Conservation (phyloP, 2,797 vertebrate genomes). For the Orestias chungarensis region DNA sequence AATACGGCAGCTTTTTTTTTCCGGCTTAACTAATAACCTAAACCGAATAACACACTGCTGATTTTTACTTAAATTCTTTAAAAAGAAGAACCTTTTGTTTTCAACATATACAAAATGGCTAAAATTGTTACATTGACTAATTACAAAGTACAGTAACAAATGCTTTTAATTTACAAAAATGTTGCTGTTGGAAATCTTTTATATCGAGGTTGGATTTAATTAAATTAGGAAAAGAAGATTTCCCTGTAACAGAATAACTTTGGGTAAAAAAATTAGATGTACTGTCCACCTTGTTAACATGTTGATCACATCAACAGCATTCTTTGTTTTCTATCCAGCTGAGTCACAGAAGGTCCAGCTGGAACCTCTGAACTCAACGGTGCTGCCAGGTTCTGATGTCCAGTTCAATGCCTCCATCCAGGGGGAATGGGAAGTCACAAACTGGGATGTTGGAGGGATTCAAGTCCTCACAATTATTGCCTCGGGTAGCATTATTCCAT, state of each 20-base stretch:
- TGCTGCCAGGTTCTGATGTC: conserved; percentile 57
- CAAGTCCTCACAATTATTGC: conserved; percentile 28
- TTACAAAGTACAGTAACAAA: neutral
- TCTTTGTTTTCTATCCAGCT: conserved; percentile 27
- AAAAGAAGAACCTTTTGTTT: too few species aligned
- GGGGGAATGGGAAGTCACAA: conserved; percentile 44
- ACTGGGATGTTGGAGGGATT: conserved; percentile 13
- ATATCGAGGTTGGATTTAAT: neutral
- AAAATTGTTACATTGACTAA: neutral
- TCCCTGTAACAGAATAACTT: neutral
- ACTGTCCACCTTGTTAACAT: neutral
- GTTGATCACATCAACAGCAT: neutral
- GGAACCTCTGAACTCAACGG: conserved; percentile 46
- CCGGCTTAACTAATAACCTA: neutral
- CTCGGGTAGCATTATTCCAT: rapidly evolving
- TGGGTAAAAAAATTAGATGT: neutral
- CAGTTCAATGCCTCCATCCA: conserved; percentile 64
- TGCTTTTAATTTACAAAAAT: neutral
- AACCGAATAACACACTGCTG: neutral
- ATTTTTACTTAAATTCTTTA: neutral
- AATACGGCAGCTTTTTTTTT: neutral
- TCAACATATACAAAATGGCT: neutral
- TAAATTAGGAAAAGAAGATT: neutral
- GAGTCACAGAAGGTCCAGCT: conserved; percentile 42
- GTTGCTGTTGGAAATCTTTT: neutral